phyloP scores from a whole-genome alignment of 2,888 invertebrate species.

The Ophion costatus region DNA sequence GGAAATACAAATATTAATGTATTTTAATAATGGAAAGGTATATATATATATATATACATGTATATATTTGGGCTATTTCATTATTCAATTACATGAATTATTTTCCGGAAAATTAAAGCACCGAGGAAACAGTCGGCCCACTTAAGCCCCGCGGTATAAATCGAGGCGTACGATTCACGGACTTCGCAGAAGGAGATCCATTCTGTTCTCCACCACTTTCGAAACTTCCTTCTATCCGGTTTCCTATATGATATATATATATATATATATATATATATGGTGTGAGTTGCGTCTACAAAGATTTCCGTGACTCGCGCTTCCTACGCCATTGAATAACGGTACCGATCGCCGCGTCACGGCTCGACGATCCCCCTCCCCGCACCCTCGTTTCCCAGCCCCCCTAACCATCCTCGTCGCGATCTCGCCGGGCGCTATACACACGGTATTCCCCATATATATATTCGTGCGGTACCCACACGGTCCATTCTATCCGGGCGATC shows the following conservation, averaged over 20 bases:
- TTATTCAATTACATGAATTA: not conserved
- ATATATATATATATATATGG: conserved; percentile 17
- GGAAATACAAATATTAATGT: too few relatives aligned
- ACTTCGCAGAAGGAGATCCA: conserved; percentile 10
- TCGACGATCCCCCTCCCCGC: conserved; percentile 68
- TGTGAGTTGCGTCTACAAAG: conserved; percentile 34
- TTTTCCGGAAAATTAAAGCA: conserved; percentile 2
- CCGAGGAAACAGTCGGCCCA: not conserved
- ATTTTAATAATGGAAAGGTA: too few relatives aligned
- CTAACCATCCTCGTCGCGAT: conserved; percentile 8
- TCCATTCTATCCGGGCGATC: conserved; percentile 59
- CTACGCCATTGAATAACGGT: conserved; percentile 82
- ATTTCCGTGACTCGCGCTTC: conserved; percentile 62
- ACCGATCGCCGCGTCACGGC: conserved; percentile 79
- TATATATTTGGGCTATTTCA: not conserved
- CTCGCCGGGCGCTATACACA: not conserved
- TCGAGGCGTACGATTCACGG: not conserved
- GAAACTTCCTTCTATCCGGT: conserved; percentile 58
- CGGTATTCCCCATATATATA: conserved; percentile 31
- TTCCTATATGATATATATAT: conserved; percentile 35
- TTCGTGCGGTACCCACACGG: conserved; percentile 39
- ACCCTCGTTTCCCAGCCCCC: conserved; percentile 8
- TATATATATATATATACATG: not conserved
- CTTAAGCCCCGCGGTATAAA: not conserved
- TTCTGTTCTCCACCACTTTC: conserved; percentile 17